These are phyloP conservation scores for Netelia virgata DNA, from an alignment of 2,888 invertebrate genomes.

Conservation along the genomic window DNA sequence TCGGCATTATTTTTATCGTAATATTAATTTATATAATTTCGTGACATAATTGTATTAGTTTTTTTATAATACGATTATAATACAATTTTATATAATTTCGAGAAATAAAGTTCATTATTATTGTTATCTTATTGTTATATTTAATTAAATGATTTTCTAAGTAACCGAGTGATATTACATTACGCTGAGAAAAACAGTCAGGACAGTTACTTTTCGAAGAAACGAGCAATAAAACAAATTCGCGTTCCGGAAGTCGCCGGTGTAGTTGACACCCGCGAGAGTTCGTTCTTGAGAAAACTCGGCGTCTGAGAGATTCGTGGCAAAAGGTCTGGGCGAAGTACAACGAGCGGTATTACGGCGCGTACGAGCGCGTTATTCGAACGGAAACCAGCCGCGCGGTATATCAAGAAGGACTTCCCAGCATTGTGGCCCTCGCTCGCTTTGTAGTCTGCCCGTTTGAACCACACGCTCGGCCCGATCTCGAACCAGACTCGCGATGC, in stretches of 20 bases:
- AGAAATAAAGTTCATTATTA: no score
- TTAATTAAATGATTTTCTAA: background rate
- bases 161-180: background rate
- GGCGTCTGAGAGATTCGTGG: conserved; percentile 41
- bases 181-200: background rate
- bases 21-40: no score
- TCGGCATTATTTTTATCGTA: no score
- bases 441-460: conserved; percentile 69
- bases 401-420: conserved; percentile 79
- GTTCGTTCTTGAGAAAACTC: conserved; percentile 62
- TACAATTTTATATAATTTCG: no score
- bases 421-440: conserved; percentile 81
- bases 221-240: conserved; percentile 75
- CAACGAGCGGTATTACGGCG: conserved; percentile 75
- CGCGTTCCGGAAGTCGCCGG: conserved; percentile 78
- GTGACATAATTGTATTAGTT: no score
- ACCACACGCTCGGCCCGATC: conserved; percentile 9
- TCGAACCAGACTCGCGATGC: conserved; percentile 21
- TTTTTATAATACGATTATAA: no score
- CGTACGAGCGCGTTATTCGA: conserved; percentile 79
- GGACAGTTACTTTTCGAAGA: conserved; percentile 65
- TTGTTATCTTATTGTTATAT: background rate
- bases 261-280: conserved; percentile 75
- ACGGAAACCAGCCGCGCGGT: conserved; percentile 79
- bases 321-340: conserved; percentile 51